A percentile compares a stretch with the other conserved stretches of the same genome.
Evolutionary conservation across 1,140 invertebrate species (phyloP).

Genomic region (Belonocnema kinseyi): DNA sequence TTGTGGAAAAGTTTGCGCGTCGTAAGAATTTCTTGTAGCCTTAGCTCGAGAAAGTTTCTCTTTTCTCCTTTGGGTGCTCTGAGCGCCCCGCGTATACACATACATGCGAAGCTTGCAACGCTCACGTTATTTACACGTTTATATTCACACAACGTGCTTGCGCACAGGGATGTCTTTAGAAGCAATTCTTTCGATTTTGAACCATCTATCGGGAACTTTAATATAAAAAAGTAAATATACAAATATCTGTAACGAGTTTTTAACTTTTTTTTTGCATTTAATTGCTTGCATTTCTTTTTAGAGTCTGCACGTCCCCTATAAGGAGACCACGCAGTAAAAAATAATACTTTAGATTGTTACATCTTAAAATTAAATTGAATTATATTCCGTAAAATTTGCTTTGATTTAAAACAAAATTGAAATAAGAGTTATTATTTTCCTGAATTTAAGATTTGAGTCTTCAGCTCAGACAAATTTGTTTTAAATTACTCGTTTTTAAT

Average conservation of each 20-base stretch:
- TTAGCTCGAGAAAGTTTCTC: constrained; percentile 55
- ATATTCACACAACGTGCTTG: not conserved
- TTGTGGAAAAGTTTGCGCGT: constrained; percentile 58
- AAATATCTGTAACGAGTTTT: no score
- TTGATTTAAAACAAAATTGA: not conserved
- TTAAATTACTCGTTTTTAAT: no score
- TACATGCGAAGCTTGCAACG: constrained; percentile 1
- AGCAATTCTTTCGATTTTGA: constrained; percentile 26
- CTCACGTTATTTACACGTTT: constrained; percentile 13
- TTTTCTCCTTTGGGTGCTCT: constrained; percentile 60
- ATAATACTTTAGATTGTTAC: no score
- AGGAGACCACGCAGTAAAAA: no score
- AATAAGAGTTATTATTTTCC: no score
- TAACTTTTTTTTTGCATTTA: no score
- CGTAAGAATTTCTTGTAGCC: constrained; percentile 59
- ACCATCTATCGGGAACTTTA: not conserved
- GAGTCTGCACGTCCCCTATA: no score
- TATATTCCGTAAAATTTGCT: not conserved
- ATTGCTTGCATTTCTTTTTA: no score
- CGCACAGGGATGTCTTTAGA: not conserved
- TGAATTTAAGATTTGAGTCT: no score
- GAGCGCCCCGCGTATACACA: constrained; percentile 49
- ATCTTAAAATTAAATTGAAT: no score
- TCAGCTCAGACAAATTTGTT: no score
- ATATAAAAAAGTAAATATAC: not conserved